Base-by-base conservation (phyloP, 2,113 vertebrate species). In the Odocoileus virginianus region DNA sequence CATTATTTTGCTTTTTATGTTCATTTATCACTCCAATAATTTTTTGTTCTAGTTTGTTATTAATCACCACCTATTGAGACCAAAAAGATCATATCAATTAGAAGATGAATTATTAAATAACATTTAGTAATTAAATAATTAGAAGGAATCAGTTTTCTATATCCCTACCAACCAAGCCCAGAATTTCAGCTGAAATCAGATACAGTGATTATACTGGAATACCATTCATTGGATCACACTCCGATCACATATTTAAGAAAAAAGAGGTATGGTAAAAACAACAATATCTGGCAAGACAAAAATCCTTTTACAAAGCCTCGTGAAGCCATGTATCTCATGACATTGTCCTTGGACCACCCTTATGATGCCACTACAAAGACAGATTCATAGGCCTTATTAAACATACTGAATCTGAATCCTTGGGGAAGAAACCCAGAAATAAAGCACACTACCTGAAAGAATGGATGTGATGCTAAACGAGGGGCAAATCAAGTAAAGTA, bases 1-100 rank as follows among this genome's bases (percentile, higher is more conserved):
- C 99, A 11, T 99, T 98, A 98, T 98, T 98, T 98, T 99, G 99
- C 40, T 99, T 99, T 97, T 99, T 99, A 98, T 99, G 99, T 30
- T 99, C 99, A 98, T 99, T 99, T 95, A 99, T 99, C 88, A 99
- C 90, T 91, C 98, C 99, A 85, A 99, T 99, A 97, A 99, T 99
- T 96, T 99, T 99, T 98, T 99, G 99, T 95, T 99, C 99, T 97
- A 99, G 98, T 57, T 99, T 99, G 96, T 99, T 98, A 97, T 99
- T 99, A 98, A 99, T 99, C 8, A 98, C 94, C 78, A 99, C 99
- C 99, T 99, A 98, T 78, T 97, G 45, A 97, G 6, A 91, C 47
- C 95, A 97, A 97, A 95, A 97, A 40, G 0, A 33, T 23, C 85
- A 23, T 25, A 67, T 61, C 5, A 92, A 88, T 96, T 84, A 97